Evolutionary conservation across 2,888 invertebrate genomes (phyloP).

Genomic region (Altica lythri): DNA sequence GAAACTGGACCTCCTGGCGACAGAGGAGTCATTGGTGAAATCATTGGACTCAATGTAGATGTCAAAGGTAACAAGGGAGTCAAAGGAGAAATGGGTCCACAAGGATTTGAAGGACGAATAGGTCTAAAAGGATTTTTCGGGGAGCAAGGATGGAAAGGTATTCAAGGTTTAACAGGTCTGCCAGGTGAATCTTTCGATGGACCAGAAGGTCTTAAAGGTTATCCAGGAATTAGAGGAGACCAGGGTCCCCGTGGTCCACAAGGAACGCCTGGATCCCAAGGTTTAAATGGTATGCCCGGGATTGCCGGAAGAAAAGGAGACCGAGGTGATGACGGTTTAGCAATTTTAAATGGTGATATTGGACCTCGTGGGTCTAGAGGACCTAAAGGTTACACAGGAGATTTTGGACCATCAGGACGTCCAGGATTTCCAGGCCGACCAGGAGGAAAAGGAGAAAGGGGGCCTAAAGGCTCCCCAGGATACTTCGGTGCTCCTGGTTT

Average conservation of each 20-base stretch:
- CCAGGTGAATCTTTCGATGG: slow-evolving; percentile 58
- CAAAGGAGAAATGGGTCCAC: slow-evolving; percentile 57
- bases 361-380: slow-evolving; percentile 55
- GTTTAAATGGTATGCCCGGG: slow-evolving; percentile 48
- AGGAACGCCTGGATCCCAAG: slow-evolving; percentile 49
- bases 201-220: slow-evolving; percentile 68
- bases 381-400: slow-evolving; percentile 54
- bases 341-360: slow-evolving; percentile 60
- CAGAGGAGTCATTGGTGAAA: too few relatives aligned
- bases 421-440: slow-evolving; percentile 49
- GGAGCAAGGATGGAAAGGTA: slow-evolving; percentile 59
- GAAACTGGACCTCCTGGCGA: too few relatives aligned
- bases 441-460: slow-evolving; percentile 51
- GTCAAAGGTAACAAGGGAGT: slow-evolving; percentile 55
- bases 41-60: slow-evolving; percentile 30
- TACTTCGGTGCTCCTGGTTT: slow-evolving; percentile 51
- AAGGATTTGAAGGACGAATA: slow-evolving; percentile 56
- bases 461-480: slow-evolving; percentile 54
- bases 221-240: slow-evolving; percentile 68
- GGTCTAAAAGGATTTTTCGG: slow-evolving; percentile 65
- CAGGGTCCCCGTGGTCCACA: slow-evolving; percentile 66
- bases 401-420: slow-evolving; percentile 54
- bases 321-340: slow-evolving; percentile 62
- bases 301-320: slow-evolving; percentile 59
- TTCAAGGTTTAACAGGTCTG: slow-evolving; percentile 58